Base-by-base conservation (phyloP, 2,797 vertebrate genomes). In the Chaetodon trifasciatus region DNA sequence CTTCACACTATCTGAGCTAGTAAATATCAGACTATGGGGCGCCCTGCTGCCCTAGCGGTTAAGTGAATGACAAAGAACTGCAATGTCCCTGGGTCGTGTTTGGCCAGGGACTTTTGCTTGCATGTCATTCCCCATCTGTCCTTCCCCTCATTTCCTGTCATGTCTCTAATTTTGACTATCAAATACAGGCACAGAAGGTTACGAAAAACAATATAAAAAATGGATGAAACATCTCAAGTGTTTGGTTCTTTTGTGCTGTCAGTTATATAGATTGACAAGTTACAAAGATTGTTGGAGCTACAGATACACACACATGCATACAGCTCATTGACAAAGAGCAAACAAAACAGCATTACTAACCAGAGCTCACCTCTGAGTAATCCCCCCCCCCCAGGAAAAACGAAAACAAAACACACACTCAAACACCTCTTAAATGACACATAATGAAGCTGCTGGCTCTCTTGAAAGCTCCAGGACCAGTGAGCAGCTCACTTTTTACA, bases 351-450 rank as follows among this genome's bases (percentile, higher is more conserved):
- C 23, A 32, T 74, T 55, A 60, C 24, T 40, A 53, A 65, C 64
- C 42, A 64, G 56, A 58, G 74, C 32, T 79, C 72, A 83, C 68
- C 82, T 62, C 13, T 77, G 46, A 72, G 58, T 81, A 67, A 74
- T 3, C 0, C 57, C 16, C 35, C 57, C 23, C 23, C 6, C 7
- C 44, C 35, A 13, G 2, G 3, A 49, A 49, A 52, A 23, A 44
- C 56, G 19, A 44, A 39, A 62, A 32, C 19, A 69, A 35, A 16
- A 60, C 46, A 39, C 71, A 65, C 42, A 74, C 49, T 68, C 35
- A 63, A 75, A 87, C 88, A 89, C 86, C 82, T 90, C 82, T 73
- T 88, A 70, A 90, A 86, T 71, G 84, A 78, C 79, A 85, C 62
- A 44, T 79, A 86, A 84, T 85, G 78, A 90, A 82, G 66, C 63